Conservation (phyloP, 2,888 invertebrate genomes). For the Callosobruchus maculatus region DNA sequence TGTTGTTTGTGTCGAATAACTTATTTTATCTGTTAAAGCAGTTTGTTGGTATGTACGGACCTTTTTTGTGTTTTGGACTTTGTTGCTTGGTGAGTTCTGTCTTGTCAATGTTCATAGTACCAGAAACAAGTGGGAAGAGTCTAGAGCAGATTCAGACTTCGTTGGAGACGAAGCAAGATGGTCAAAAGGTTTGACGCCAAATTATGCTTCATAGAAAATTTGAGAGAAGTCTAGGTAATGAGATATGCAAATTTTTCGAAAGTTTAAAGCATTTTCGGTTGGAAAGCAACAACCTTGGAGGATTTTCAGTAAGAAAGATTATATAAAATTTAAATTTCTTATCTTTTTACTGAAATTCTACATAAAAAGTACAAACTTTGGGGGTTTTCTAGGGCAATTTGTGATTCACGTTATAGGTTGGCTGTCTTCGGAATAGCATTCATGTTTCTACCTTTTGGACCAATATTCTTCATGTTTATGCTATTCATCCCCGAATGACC, state of each 20-base stretch:
- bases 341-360: too few relatives aligned
- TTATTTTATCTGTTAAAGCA: conserved; percentile 36
- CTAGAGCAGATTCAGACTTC: conserved; percentile 41
- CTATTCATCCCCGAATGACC: conserved; percentile 59
- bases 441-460: conserved; percentile 57
- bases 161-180: background rate
- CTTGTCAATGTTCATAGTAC: conserved; percentile 35
- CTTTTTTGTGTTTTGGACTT: conserved; percentile 36
- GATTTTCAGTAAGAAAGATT: too few relatives aligned
- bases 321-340: too few relatives aligned
- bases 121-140: conserved; percentile 43
- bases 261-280: too few relatives aligned
- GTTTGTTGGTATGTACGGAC: conserved; percentile 33
- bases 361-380: too few relatives aligned
- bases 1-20: conserved; percentile 28
- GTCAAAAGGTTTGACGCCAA: background rate
- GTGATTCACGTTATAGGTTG: conserved; percentile 50
- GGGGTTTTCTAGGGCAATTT: conserved; percentile 32
- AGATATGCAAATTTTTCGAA: too few relatives aligned
- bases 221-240: too few relatives aligned
- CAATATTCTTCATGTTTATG: conserved; percentile 57
- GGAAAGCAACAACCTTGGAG: too few relatives aligned
- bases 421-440: conserved; percentile 53
- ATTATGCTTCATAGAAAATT: too few relatives aligned
- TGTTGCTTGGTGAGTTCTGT: conserved; percentile 30